Conservation (phyloP, 1,140 invertebrate genomes). For the Aphelinus atriplicis region DNA sequence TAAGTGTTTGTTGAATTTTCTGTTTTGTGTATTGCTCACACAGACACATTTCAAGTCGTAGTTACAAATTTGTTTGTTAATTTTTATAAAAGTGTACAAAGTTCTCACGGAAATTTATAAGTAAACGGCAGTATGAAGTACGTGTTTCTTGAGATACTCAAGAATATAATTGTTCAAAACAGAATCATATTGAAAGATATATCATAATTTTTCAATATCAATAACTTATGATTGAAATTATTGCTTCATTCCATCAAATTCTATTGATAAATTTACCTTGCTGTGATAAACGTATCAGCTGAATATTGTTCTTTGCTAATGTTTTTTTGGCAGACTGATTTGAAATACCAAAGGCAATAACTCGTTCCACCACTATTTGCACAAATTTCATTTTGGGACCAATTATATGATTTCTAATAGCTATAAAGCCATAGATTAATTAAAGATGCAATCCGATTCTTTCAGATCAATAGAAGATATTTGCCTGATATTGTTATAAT, state of each 20-base stretch:
- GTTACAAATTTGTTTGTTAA: conserved; percentile 16
- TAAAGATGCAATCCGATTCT: not conserved
- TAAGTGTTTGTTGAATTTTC: conserved; percentile 43
- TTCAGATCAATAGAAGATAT: conserved; percentile 4
- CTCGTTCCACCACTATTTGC: conserved; percentile 15
- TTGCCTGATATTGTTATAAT: conserved; percentile 33
- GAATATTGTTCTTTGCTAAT: conserved; percentile 27
- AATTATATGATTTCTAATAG: not conserved
- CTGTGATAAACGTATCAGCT: conserved; percentile 40
- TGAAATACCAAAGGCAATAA: conserved; percentile 25
- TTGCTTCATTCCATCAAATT: conserved; percentile 22
- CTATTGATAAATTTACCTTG: conserved; percentile 35
- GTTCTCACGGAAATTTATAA: conserved; percentile 16
- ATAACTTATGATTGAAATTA: conserved; percentile 19
- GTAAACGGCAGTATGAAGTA: not conserved
- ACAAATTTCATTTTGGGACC: conserved; percentile 30
- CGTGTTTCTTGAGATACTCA: conserved; percentile 9
- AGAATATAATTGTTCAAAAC: conserved; percentile 16
- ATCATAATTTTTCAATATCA: conserved; percentile 26
- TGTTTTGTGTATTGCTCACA: not conserved
- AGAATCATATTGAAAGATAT: not conserved
- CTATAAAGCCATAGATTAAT: conserved; percentile 1
- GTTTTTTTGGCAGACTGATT: conserved; percentile 28
- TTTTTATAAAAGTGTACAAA: conserved; percentile 15
- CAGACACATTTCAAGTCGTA: too few relatives aligned